Percentiles rank a stretch among this genome's conserved stretches.
Evolutionary conservation across 2,888 invertebrate species (phyloP).

Genomic region (Drosophila borborema): DNA sequence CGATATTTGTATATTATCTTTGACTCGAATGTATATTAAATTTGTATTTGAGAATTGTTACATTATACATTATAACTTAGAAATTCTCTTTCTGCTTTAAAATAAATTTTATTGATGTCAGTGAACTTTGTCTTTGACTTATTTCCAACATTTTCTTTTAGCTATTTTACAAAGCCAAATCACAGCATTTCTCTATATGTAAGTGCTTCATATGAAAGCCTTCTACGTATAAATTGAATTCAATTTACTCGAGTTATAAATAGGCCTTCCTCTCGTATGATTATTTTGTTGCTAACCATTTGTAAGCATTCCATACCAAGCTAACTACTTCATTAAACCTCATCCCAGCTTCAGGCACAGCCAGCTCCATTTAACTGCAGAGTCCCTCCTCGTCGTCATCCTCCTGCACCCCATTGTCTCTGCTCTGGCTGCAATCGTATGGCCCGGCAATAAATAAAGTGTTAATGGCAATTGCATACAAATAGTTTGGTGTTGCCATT

Average conservation of each 20-base stretch:
- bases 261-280: constrained; percentile 7
- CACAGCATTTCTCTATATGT: too few relatives aligned
- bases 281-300: constrained; percentile 30
- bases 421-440: constrained; percentile 3
- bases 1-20: background rate
- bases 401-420: background rate
- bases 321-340: constrained; percentile 70
- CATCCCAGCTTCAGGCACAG: constrained; percentile 13
- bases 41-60: background rate
- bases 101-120: too few relatives aligned
- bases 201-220: background rate
- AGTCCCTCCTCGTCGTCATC: background rate
- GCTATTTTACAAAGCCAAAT: too few relatives aligned
- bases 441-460: constrained; percentile 79
- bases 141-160: background rate
- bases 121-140: background rate
- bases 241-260: constrained; percentile 12
- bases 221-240: constrained; percentile 10
- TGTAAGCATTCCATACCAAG: constrained; percentile 52
- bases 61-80: too few relatives aligned
- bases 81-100: too few relatives aligned
- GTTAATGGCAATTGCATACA: constrained; percentile 83
- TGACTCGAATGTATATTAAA: background rate
- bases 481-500: constrained; percentile 80
- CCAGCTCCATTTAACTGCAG: constrained; percentile 15